Percentiles rank a stretch among this genome's conserved stretches.
phyloP scores from a whole-genome alignment of 1,140 invertebrate species.

The Cyclina sinensis region DNA sequence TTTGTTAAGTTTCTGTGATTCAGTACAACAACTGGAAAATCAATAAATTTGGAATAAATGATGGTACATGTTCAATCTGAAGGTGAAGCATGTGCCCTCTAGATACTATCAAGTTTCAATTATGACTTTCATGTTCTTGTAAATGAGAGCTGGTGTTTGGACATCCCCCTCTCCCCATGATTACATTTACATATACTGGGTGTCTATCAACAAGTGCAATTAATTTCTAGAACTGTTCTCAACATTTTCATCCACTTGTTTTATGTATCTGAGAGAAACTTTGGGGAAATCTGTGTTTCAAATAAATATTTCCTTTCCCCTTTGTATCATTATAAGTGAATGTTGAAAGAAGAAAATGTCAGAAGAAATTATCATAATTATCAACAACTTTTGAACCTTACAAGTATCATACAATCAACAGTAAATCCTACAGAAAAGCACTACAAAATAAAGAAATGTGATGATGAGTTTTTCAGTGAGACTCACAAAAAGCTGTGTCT shows the following conservation, averaged over 20 bases:
- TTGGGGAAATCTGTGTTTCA: not conserved
- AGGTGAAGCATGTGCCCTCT: not conserved
- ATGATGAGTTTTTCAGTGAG: not conserved
- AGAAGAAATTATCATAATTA: not conserved
- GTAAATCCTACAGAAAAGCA: too few relatives aligned
- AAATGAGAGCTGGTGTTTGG: conserved; percentile 31
- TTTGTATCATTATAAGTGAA: not conserved
- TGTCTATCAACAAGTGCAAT: conserved; percentile 34
- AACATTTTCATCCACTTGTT: not conserved
- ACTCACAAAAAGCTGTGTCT: too few relatives aligned
- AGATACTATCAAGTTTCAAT: conserved; percentile 43
- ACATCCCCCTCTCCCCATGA: not conserved
- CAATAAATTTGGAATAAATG: conserved; percentile 13
- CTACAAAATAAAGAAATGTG: not conserved
- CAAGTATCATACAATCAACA: too few relatives aligned
- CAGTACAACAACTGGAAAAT: not conserved
- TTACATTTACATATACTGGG: conserved; percentile 46
- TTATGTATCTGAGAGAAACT: not conserved
- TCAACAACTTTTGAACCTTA: not conserved
- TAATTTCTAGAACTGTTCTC: conserved; percentile 35
- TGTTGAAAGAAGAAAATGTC: not conserved
- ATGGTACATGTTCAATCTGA: not conserved
- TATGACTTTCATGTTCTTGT: conserved; percentile 31
- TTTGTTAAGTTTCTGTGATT: too few relatives aligned
- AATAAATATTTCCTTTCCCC: not conserved